These are phyloP conservation scores for Dipodomys stephensi DNA, from an alignment of 2,113 vertebrate genomes.

Conservation along the genomic window DNA sequence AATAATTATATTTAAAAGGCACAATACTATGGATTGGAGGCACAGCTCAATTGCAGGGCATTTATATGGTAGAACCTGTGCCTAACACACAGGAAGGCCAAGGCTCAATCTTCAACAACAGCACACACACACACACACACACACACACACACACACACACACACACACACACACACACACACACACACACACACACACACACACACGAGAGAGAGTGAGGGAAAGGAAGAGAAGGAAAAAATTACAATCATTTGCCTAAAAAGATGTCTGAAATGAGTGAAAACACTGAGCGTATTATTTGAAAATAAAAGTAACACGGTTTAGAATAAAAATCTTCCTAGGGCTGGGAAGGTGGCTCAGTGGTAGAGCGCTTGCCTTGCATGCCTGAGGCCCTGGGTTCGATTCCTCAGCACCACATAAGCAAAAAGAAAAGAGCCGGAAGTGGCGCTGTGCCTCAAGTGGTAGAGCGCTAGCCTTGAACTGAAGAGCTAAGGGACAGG, in stretches of 20 bases:
- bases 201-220: neutral
- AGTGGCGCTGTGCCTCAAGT: no score
- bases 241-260: neutral
- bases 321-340: neutral
- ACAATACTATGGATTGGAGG: neutral
- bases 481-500: no score
- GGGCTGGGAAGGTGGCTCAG: no score
- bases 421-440: no score
- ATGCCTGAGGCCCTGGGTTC: no score
- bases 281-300: neutral
- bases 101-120: neutral
- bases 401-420: no score
- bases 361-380: no score
- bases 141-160: neutral
- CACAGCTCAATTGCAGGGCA: neutral
- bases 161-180: neutral
- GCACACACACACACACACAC: neutral
- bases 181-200: neutral
- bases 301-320: constrained; percentile 12
- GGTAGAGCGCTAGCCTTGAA: no score
- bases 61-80: neutral
- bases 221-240: neutral
- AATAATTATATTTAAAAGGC: constrained; percentile 38
- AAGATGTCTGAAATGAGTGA: constrained; percentile 13
- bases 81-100: neutral